Evolutionary conservation across 2,113 vertebrate species (phyloP).

Genomic region (Calyptomena viridis): DNA sequence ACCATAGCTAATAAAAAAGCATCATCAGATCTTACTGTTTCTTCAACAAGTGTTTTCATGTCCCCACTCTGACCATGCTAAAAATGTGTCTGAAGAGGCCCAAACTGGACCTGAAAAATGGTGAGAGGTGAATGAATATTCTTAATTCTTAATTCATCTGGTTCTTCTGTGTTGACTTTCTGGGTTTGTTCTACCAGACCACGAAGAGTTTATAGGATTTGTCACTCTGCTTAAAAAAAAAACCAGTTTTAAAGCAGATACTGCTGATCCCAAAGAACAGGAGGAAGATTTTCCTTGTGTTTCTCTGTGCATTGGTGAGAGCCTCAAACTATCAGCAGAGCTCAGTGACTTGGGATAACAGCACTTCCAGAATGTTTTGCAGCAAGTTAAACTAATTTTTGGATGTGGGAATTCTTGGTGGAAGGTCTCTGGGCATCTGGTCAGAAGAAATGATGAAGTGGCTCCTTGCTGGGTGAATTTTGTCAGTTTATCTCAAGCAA

Average conservation of each 20-base stretch:
- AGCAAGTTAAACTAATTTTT: background rate
- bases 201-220: background rate
- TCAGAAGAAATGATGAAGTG: background rate
- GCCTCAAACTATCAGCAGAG: background rate
- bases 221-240: background rate
- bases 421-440: background rate
- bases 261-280: background rate
- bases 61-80: accelerated
- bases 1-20: background rate
- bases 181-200: background rate
- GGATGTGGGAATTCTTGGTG: background rate
- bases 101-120: background rate
- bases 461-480: background rate
- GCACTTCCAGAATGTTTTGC: background rate
- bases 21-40: background rate
- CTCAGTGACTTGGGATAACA: background rate
- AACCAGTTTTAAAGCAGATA: background rate
- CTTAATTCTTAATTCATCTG: background rate
- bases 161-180: background rate
- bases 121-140: background rate
- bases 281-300: background rate
- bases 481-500: accelerated
- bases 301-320: background rate
- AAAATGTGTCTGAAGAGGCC: background rate
- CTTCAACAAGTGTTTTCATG: background rate